Evolutionary conservation across 2,113 vertebrate species (phyloP).

Genomic region (Seriola dumerili): DNA sequence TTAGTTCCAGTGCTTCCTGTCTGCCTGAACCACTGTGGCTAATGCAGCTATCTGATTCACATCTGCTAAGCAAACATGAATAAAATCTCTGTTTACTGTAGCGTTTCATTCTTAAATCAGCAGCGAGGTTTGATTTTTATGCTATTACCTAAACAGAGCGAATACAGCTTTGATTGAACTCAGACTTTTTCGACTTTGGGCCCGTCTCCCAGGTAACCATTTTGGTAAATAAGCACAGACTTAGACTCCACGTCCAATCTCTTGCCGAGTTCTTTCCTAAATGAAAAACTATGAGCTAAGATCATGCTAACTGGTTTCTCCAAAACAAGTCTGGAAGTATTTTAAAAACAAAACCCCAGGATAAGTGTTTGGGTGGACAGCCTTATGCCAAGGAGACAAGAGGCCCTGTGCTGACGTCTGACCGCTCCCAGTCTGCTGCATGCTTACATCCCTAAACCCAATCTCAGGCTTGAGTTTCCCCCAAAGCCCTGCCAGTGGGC

Average conservation of each 20-base stretch:
- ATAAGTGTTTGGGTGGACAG: conserved; percentile 72
- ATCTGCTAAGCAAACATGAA: conserved; percentile 53
- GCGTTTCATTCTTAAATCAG: conserved; percentile 53
- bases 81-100: conserved; percentile 50
- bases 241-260: conserved; percentile 45
- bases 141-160: conserved; percentile 51
- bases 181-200: conserved; percentile 27
- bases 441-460: conserved; percentile 65
- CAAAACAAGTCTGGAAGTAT: conserved; percentile 78
- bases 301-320: conserved; percentile 52
- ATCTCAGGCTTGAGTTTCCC: conserved; percentile 76
- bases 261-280: conserved; percentile 48
- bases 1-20: conserved; percentile 59
- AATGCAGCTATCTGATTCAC: conserved; percentile 47
- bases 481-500: conserved; percentile 65
- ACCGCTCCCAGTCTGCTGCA: conserved; percentile 64
- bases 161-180: conserved; percentile 51
- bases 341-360: conserved; percentile 70
- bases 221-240: conserved; percentile 66
- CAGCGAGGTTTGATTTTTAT: conserved; percentile 38
- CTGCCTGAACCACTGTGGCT: conserved; percentile 39
- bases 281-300: conserved; percentile 57
- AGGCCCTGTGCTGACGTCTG: conserved; percentile 58
- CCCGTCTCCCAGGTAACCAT: conserved; percentile 51
- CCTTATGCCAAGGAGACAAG: conserved; percentile 66